These are phyloP conservation scores for Gyrodactylus salaris DNA, from an alignment of 1,140 invertebrate species.

Conservation along the genomic window DNA sequence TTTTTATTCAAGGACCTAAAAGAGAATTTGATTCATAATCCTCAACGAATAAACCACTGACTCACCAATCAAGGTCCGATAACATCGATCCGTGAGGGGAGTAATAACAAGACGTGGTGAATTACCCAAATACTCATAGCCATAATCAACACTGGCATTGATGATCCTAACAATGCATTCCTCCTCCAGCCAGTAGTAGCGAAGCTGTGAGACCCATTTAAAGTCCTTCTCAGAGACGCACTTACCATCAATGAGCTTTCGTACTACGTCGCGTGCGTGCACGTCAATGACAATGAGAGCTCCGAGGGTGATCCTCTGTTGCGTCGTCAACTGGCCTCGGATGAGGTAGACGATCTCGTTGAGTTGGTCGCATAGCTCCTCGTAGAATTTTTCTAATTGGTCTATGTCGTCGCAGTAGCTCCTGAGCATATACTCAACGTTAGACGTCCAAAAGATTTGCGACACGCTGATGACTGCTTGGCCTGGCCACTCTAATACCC, in stretches of 20 bases:
- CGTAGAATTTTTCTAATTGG: conserved; percentile 15
- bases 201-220: conserved; percentile 19
- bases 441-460: conserved; percentile 20
- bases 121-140: conserved; percentile 22
- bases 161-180: conserved; percentile 9
- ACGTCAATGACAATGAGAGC: conserved; percentile 21
- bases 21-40: no score
- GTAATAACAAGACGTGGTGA: conserved; percentile 19
- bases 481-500: conserved; percentile 21
- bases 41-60: no score
- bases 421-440: conserved; percentile 16
- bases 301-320: conserved; percentile 18
- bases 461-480: conserved; percentile 21
- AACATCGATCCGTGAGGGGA: conserved; percentile 19
- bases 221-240: conserved; percentile 18
- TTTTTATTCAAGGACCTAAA: no score
- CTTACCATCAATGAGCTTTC: conserved; percentile 17
- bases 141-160: conserved; percentile 20
- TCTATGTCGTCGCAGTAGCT: conserved; percentile 10
- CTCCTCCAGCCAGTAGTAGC: conserved; percentile 21
- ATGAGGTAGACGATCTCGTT: conserved; percentile 19
- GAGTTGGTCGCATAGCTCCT: conserved; percentile 15
- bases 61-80: conserved; percentile 15
- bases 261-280: conserved; percentile 18
- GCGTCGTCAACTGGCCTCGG: conserved; percentile 19